phyloP scores from a whole-genome alignment of 1,140 invertebrate species.

The Trypoxylus dichotomus region DNA sequence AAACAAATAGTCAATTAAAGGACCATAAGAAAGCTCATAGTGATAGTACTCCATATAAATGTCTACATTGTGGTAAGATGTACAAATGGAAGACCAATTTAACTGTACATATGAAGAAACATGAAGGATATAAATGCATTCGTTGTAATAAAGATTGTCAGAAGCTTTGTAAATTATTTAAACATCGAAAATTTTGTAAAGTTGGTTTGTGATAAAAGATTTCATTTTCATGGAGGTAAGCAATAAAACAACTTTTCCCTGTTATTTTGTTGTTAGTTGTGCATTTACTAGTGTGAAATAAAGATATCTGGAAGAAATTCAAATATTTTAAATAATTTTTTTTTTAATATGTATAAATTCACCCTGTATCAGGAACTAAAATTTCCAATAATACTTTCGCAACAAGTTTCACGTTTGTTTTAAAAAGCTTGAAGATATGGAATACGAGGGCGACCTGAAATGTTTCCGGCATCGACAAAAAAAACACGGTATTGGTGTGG shows the following conservation, averaged over 20 bases:
- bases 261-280: background rate
- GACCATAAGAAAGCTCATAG: constrained; percentile 44
- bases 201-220: background rate
- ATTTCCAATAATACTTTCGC: too few relatives aligned
- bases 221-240: too few relatives aligned
- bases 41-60: constrained; percentile 38
- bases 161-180: constrained; percentile 15
- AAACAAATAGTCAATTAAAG: constrained; percentile 40
- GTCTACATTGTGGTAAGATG: constrained; percentile 38
- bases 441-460: too few relatives aligned
- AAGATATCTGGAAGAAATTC: too few relatives aligned
- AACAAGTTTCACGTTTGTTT: too few relatives aligned
- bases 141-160: constrained; percentile 17
- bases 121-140: constrained; percentile 25
- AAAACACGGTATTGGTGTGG: too few relatives aligned
- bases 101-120: constrained; percentile 38
- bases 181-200: constrained; percentile 16
- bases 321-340: too few relatives aligned
- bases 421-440: too few relatives aligned
- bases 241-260: too few relatives aligned
- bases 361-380: too few relatives aligned
- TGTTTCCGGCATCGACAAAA: too few relatives aligned
- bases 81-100: constrained; percentile 41
- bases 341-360: too few relatives aligned
- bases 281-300: background rate